Evolutionary conservation across 2,888 invertebrate genomes (phyloP), one percentile per base, ranked within the genome.

Genomic region (Gastrophysa polygoni): DNA sequence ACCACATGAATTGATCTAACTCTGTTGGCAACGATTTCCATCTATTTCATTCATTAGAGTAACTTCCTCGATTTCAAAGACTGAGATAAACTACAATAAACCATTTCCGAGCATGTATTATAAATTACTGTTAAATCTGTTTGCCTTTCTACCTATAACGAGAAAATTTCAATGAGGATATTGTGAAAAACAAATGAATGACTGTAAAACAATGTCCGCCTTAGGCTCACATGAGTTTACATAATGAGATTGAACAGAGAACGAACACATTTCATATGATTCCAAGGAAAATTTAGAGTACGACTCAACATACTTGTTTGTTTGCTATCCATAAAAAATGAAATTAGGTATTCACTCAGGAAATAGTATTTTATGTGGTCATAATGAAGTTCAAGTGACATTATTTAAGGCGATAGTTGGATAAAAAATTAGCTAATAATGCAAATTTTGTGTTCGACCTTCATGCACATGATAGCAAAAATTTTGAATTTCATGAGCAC

Each of bases 171-270:
- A 59, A 63, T 59, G 56, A 63, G 63, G 63, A 63, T 59, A 51
- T 63, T 63, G 59, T 63, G 63, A 63, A 63, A 63, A 63, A 63
- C 59, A 59, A 59, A 56, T 59, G 20, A 63, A 44, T 47, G 50
- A 59, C 59, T 56, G 63, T 59, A 63, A 59, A 63, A 58, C 62
- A 62, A 59, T 21, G 63, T 59, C 55, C 50, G 47, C 48, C 46
- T 51, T 6, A 44, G 38, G 38, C 44, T 48, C 49, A 55, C 17
- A 51, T 4, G 32, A 51, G 29, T 51, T 32, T 51, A 51, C 34
- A 18, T 51, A 51, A 32, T 49, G 32, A 18, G 28, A 18, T 52
- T 43, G 52, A 43, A 54, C 47, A 61, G 47, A 44, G 43, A 59
- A 59, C 51, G 14, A 32, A 38, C 18, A 18, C 50, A 29, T 44